These are phyloP conservation scores for Dexiosoma caninum DNA, from an alignment of 2,888 invertebrate genomes.

Conservation along the genomic window DNA sequence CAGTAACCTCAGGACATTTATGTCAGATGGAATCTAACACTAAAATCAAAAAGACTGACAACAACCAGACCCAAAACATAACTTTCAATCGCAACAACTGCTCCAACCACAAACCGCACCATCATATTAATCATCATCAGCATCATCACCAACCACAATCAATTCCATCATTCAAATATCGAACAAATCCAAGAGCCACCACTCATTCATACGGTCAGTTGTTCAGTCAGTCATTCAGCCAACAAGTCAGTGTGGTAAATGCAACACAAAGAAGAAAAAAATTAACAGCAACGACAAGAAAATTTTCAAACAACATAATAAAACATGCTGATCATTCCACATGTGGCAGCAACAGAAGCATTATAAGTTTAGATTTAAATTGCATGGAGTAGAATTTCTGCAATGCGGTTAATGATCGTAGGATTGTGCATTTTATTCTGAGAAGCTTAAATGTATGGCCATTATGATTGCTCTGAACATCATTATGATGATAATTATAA, in stretches of 20 bases:
- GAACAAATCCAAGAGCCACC: constrained; percentile 1
- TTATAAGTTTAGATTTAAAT: constrained; percentile 17
- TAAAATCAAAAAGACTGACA: constrained; percentile 45
- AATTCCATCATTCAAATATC: neutral
- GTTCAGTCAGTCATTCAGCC: neutral
- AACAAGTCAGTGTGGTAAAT: constrained; percentile 9
- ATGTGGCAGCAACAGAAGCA: constrained; percentile 24
- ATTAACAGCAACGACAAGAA: neutral
- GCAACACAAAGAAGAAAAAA: neutral
- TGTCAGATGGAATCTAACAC: constrained; percentile 44
- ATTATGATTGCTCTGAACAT: neutral
- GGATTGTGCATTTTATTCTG: neutral
- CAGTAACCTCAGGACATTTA: constrained; percentile 33
- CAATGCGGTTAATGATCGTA: constrained; percentile 58
- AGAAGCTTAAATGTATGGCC: neutral
- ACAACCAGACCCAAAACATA: constrained; percentile 44
- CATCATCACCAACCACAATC: no score
- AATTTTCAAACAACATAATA: constrained; percentile 23
- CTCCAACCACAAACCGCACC: neutral
- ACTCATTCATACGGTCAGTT: neutral
- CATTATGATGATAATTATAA: constrained; percentile 16
- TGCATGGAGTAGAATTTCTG: constrained; percentile 38
- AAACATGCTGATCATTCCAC: constrained; percentile 45
- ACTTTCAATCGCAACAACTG: neutral
- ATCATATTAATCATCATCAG: no score